These are phyloP conservation scores for Scomberomorus guttatus DNA, from an alignment of 2,797 vertebrate genomes.

Conservation along the genomic window DNA sequence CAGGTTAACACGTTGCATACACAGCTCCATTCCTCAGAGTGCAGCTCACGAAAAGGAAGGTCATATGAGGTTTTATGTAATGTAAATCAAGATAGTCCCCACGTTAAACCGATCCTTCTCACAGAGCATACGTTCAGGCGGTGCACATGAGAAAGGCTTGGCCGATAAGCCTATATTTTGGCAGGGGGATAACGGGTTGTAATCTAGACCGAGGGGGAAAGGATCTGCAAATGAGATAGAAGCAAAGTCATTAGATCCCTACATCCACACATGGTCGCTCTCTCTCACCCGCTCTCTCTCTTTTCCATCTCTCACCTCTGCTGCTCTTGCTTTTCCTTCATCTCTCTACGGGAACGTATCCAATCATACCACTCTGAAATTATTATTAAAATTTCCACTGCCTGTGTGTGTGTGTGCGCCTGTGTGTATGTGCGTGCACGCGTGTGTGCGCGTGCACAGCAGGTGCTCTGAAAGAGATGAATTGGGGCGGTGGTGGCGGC, in stretches of 20 bases:
- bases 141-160: slow-evolving; percentile 49
- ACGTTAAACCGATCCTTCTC: slow-evolving; percentile 40
- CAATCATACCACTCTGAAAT: slow-evolving; percentile 77
- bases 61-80: slow-evolving; percentile 14
- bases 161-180: slow-evolving; percentile 71
- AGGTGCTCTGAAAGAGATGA: slow-evolving; percentile 58
- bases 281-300: slow-evolving; percentile 15
- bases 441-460: slow-evolving; percentile 20
- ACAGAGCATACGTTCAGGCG: slow-evolving; percentile 37
- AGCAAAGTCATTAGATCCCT: slow-evolving; percentile 71
- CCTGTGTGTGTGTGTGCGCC: slow-evolving; percentile 11
- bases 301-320: slow-evolving; percentile 63
- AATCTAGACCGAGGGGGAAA: slow-evolving; percentile 67
- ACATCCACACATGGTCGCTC: slow-evolving; percentile 44
- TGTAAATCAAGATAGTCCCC: neutral
- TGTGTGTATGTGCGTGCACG: slow-evolving; percentile 6
- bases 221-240: slow-evolving; percentile 79
- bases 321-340: slow-evolving; percentile 53
- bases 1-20: neutral
- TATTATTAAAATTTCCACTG: slow-evolving; percentile 76
- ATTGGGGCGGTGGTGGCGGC: slow-evolving; percentile 22
- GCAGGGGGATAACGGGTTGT: slow-evolving; percentile 64
- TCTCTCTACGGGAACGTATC: slow-evolving; percentile 67
- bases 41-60: neutral
- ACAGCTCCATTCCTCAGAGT: neutral